A percentile compares a stretch with the other conserved stretches of the same genome.
Evolutionary conservation across 2,797 vertebrate genomes (phyloP).

Genomic region (Crocodylus rhombifer): DNA sequence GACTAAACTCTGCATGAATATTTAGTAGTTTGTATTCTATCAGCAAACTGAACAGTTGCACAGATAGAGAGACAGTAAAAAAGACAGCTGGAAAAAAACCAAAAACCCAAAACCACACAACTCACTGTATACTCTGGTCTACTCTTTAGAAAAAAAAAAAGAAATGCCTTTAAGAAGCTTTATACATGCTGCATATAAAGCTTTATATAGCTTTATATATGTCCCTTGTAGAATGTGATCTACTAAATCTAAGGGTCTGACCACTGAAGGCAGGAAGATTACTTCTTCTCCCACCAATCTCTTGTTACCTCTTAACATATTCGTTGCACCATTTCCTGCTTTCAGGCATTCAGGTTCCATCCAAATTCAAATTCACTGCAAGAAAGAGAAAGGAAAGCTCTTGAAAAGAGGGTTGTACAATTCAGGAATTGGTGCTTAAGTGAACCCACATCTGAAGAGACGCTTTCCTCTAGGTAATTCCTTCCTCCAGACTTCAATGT

Average conservation of each 20-base stretch:
- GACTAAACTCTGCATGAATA: neutral
- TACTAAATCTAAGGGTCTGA: neutral
- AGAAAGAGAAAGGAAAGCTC: neutral
- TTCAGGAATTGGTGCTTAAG: neutral
- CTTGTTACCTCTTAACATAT: neutral
- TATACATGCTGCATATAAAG: neutral
- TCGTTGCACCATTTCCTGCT: neutral
- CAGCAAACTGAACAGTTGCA: neutral
- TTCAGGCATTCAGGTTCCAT: neutral
- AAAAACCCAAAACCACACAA: too few species aligned
- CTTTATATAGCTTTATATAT: neutral
- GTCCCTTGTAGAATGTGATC: neutral
- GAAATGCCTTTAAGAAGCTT: neutral
- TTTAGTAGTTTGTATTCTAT: neutral
- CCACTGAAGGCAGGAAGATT: neutral
- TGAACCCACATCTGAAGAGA: rapidly evolving
- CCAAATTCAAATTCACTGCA: neutral
- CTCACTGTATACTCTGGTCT: neutral
- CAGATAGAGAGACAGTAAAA: neutral
- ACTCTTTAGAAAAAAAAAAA: neutral
- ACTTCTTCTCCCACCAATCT: neutral
- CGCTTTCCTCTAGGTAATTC: neutral
- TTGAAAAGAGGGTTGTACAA: conserved; percentile 12
- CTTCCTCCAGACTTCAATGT: neutral
- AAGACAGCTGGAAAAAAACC: too few species aligned